Evolutionary conservation across 92 coral and sea anemone species (phyloP), one percentile per base, ranked within the genome.

Genomic region (Paragorgia papillata): DNA sequence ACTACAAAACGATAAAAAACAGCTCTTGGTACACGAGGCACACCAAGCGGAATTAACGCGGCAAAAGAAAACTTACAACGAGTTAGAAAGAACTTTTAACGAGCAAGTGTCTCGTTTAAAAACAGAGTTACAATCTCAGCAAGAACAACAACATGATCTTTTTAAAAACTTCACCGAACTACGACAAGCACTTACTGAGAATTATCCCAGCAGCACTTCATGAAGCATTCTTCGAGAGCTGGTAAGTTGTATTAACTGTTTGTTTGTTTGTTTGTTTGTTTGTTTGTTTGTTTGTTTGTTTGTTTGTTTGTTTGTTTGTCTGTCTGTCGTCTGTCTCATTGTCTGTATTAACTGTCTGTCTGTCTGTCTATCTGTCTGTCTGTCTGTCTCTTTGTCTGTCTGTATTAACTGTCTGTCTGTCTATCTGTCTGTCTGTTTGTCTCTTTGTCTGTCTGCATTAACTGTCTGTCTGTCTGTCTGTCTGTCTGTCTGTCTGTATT

Each of bases 11-110:
- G 78, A 71, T 58, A 71, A 71, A 64, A 71, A 54, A 19, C 49
- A 55, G 13, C 26, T 71, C 3, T 58, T 30, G 2, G 19, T 71
- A 34, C 33, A 71, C 27, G 78, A 71, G 14, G 63, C 40, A 19
- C 78, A 71, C 50, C 78, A 71, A 51, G 64, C 78, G 1, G 78
- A 71, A 37, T 32, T 71, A 22, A 55, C 78, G n/a, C 78, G 78
- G 12, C 78, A 71, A 26, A 71, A 71, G 64, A 54, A 71, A 35
- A 64, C 78, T 17, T 55, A 71, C 5, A 55, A 31, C 34, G 78
- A 71, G 3, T 55, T 51, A 51, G 78, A 71, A 31, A 71, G 53
- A 26, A 55, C 78, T 0, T 71, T 71, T 35, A 31, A 55, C 39
- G 40, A 43, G 5, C 46, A 71, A 20, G 53, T 71, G 25, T n/a